phyloP scores from a whole-genome alignment of 2,113 vertebrate genomes.

The Corythaeola cristata region DNA sequence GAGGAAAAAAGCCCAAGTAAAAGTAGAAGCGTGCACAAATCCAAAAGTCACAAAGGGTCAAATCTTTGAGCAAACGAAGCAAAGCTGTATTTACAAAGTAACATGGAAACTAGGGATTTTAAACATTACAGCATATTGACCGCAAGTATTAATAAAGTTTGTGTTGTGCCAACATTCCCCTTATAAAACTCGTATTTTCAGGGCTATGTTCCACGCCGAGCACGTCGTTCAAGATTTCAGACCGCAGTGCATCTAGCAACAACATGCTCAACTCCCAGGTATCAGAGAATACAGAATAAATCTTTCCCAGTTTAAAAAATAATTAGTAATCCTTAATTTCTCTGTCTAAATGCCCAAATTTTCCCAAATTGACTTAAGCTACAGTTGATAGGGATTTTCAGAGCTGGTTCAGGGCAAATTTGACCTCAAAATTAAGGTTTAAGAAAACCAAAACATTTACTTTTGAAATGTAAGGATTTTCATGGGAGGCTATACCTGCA shows the following conservation, averaged over 20 bases:
- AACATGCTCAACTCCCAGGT: neutral
- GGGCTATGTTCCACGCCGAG: neutral
- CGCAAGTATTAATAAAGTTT: neutral
- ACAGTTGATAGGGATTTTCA: neutral
- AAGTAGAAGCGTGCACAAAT: neutral
- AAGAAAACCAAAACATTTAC: neutral
- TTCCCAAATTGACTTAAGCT: neutral
- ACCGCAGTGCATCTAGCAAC: rapidly evolving
- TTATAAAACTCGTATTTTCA: neutral
- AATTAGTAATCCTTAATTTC: neutral
- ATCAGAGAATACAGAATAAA: neutral
- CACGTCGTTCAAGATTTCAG: neutral
- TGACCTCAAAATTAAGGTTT: neutral
- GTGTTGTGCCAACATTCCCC: neutral
- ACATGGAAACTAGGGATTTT: slow-evolving; percentile 32
- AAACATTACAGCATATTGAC: slow-evolving; percentile 25
- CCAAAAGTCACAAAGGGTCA: neutral
- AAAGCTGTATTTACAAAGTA: slow-evolving; percentile 45
- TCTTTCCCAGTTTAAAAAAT: neutral
- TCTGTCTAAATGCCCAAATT: neutral
- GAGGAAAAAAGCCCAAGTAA: neutral
- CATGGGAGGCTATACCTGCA: neutral
- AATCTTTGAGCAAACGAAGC: neutral
- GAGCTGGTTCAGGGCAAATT: neutral
- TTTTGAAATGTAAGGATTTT: neutral